These are phyloP conservation scores for Calephelis perditalis DNA, from an alignment of 2,888 invertebrate species.

Conservation along the genomic window DNA sequence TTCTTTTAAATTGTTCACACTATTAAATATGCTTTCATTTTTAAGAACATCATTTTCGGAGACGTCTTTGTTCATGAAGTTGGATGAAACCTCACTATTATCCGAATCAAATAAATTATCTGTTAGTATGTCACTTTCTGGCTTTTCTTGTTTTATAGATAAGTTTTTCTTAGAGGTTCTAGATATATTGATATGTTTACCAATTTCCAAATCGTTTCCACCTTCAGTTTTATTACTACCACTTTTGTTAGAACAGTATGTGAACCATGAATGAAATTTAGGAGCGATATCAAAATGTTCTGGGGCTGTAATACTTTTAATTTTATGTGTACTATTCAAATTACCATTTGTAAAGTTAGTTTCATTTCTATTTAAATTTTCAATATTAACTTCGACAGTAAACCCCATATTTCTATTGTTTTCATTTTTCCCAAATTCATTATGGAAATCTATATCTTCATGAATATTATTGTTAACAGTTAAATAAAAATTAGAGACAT, in stretches of 20 bases:
- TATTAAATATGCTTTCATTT: not conserved
- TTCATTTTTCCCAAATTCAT: too few species aligned
- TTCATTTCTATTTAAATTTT: too few species aligned
- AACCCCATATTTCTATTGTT: too few species aligned
- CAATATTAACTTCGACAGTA: too few species aligned
- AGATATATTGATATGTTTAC: not conserved
- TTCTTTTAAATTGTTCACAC: not conserved
- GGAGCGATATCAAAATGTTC: not conserved
- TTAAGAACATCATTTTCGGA: not conserved
- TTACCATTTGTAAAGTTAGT: not conserved
- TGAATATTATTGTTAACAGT: too few species aligned
- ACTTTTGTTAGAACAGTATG: not conserved
- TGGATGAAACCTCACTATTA: not conserved
- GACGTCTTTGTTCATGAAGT: not conserved
- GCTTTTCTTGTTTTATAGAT: not conserved
- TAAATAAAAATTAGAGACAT: too few species aligned
- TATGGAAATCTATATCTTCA: too few species aligned
- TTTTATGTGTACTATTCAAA: conserved; percentile 1
- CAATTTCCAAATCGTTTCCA: not conserved
- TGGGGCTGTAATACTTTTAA: not conserved
- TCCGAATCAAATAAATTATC: not conserved
- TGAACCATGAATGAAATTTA: not conserved
- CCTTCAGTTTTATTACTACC: conserved; percentile 1
- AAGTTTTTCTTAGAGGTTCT: not conserved
- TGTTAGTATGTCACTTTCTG: not conserved